A percentile compares a stretch with the other conserved stretches of the same genome.
These are phyloP conservation scores for Drosophila tsacasi DNA, from an alignment of 1,140 invertebrate species.

Conservation along the genomic window DNA sequence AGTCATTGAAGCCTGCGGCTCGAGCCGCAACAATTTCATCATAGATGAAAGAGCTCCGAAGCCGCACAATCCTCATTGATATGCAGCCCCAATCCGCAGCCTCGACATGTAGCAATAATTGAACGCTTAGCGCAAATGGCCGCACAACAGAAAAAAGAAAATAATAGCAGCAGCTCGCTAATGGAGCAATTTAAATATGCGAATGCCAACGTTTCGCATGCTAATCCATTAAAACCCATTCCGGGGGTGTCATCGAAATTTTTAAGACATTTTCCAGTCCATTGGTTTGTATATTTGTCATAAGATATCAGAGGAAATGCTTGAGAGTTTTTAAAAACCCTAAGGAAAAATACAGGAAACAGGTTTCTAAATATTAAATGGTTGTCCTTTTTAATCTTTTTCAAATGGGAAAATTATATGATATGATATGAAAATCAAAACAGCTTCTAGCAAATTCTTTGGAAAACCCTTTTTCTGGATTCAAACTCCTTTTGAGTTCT, in stretches of 20 bases:
- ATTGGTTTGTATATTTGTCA: not conserved
- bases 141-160: constrained; percentile 36
- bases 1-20: constrained; percentile 24
- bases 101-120: constrained; percentile 61
- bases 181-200: constrained; percentile 68
- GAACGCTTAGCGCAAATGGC: constrained; percentile 54
- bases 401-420: no score
- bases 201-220: constrained; percentile 45
- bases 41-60: constrained; percentile 20
- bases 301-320: not conserved
- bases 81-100: constrained; percentile 54
- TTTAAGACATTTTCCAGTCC: constrained; percentile 1
- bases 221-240: constrained; percentile 38
- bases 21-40: constrained; percentile 29
- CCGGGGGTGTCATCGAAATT: not conserved
- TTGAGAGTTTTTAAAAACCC: not conserved
- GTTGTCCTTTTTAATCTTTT: no score
- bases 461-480: not conserved
- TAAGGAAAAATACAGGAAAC: not conserved
- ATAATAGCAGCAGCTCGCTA: constrained; percentile 38
- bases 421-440: no score
- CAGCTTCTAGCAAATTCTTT: not conserved
- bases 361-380: not conserved
- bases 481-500: no score
- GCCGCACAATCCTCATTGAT: constrained; percentile 51